Evolutionary conservation across 2,888 invertebrate genomes (phyloP).

Genomic region (Coenonympha glycerion): DNA sequence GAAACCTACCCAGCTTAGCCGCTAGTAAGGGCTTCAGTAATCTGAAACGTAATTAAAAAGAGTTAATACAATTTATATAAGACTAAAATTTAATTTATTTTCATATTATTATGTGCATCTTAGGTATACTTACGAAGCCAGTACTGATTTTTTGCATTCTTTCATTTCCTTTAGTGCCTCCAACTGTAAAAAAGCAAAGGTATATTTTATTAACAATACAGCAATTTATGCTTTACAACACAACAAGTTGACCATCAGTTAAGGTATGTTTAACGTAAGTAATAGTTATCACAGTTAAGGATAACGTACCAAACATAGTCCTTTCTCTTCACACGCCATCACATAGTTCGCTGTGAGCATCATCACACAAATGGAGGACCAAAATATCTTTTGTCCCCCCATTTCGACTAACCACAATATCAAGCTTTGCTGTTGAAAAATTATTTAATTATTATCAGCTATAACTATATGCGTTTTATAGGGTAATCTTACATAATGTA

Average conservation of each 20-base stretch:
- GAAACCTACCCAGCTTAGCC: constrained; percentile 48
- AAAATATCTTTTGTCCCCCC: constrained; percentile 54
- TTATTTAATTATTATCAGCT: constrained; percentile 19
- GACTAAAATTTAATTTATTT: too few relatives aligned
- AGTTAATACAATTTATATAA: too few relatives aligned
- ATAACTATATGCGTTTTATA: constrained; percentile 30
- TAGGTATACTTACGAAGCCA: constrained; percentile 55
- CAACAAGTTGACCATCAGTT: too few relatives aligned
- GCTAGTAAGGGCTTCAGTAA: constrained; percentile 54
- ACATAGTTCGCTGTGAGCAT: constrained; percentile 43
- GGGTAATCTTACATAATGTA: constrained; percentile 21
- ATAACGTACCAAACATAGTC: constrained; percentile 53
- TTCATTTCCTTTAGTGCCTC: constrained; percentile 64
- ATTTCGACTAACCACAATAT: constrained; percentile 36
- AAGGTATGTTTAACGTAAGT: too few relatives aligned
- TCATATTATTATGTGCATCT: too few relatives aligned
- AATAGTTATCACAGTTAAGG: not conserved
- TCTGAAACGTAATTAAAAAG: constrained; percentile 43
- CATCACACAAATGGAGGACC: constrained; percentile 55
- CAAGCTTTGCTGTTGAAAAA: constrained; percentile 28
- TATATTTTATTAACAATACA: too few relatives aligned
- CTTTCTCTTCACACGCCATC: constrained; percentile 54
- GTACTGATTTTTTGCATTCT: constrained; percentile 58
- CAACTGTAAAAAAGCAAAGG: constrained; percentile 52
- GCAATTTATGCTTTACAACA: too few relatives aligned